Conservation (phyloP, 2,113 vertebrate species). For the Scomber scombrus region DNA sequence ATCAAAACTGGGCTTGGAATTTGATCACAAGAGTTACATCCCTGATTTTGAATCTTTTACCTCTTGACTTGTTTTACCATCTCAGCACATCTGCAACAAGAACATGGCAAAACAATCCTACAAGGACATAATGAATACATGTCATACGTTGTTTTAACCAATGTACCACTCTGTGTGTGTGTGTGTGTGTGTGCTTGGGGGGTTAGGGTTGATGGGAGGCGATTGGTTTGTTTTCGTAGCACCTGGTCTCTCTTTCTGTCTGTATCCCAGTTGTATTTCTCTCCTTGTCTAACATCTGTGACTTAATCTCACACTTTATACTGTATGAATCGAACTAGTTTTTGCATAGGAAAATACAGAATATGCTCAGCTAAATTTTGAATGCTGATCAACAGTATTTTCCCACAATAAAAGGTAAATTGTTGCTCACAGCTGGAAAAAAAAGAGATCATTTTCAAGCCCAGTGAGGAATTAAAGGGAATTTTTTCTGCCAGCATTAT, state of each 20-base stretch:
- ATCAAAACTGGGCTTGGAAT: too few relatives aligned
- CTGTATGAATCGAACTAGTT: not conserved
- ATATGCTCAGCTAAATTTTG: not conserved
- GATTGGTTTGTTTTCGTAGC: constrained; percentile 11
- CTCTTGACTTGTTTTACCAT: not conserved
- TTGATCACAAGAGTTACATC: too few relatives aligned
- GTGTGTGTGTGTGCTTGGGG: not conserved
- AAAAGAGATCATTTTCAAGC: too few relatives aligned
- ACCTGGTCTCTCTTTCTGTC: constrained; percentile 5
- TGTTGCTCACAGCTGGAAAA: too few relatives aligned
- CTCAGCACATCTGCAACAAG: not conserved
- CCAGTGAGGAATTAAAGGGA: not conserved
- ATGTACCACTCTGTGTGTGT: not conserved
- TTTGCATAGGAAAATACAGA: not conserved
- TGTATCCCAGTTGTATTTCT: not conserved
- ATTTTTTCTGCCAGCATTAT: too few relatives aligned
- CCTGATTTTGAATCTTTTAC: too few relatives aligned
- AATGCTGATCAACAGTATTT: too few relatives aligned
- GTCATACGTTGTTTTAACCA: not conserved
- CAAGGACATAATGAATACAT: not conserved
- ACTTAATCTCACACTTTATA: not conserved
- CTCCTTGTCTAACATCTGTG: constrained; percentile 11
- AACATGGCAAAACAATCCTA: not conserved
- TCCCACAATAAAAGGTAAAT: too few relatives aligned
- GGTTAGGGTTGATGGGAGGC: not conserved